Evolutionary conservation across 2,113 vertebrate genomes (phyloP).

Genomic region (Aldabrachelys gigantea): DNA sequence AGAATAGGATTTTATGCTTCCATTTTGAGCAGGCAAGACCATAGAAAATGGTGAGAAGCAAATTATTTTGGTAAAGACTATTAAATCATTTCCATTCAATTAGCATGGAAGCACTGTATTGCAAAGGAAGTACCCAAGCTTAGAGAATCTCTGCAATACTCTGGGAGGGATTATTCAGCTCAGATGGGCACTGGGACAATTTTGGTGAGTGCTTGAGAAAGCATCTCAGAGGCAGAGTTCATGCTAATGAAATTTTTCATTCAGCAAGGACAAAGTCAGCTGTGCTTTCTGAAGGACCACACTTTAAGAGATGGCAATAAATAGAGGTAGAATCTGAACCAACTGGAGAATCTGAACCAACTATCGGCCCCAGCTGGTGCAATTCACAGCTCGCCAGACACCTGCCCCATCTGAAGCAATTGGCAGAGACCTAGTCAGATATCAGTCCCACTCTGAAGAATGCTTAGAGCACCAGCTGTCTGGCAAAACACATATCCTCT

Average conservation of each 20-base stretch:
- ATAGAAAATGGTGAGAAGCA: neutral
- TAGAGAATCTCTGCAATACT: accelerated
- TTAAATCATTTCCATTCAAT: neutral
- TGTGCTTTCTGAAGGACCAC: neutral
- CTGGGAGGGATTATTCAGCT: neutral
- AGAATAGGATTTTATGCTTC: neutral
- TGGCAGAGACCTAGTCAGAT: neutral
- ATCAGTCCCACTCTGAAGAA: neutral
- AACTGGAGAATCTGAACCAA: neutral
- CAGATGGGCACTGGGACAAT: neutral
- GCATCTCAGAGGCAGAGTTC: neutral
- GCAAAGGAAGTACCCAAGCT: neutral
- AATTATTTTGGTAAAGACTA: neutral
- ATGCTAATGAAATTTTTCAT: neutral
- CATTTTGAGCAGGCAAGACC: neutral
- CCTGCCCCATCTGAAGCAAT: neutral
- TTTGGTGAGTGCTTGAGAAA: neutral
- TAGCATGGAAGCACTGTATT: neutral
- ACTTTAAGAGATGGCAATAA: neutral
- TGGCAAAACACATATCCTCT: neutral
- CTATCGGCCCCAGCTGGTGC: neutral
- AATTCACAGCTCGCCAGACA: neutral
- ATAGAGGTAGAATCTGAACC: neutral
- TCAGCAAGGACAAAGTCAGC: accelerated
- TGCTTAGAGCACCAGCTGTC: neutral